A percentile compares a stretch with the other conserved stretches of the same genome.
phyloP scores from a whole-genome alignment of 2,888 invertebrate species.

The Ariolimax columbianus region DNA sequence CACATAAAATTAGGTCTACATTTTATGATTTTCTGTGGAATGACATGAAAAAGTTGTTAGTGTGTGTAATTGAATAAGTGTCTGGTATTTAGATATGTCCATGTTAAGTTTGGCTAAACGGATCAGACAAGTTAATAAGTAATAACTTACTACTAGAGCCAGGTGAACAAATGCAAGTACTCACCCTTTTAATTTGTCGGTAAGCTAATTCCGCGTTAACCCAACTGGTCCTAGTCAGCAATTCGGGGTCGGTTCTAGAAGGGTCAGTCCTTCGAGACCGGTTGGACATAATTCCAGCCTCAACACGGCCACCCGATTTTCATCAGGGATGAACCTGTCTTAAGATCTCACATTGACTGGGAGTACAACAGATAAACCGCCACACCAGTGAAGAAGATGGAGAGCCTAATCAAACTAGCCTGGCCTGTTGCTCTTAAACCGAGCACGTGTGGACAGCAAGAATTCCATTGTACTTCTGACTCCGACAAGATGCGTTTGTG shows the following conservation, averaged over 20 bases:
- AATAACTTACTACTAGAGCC: no score
- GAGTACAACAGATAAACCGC: not conserved
- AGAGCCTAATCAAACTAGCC: conserved; percentile 14
- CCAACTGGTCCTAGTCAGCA: conserved; percentile 97
- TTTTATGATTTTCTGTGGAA: no score
- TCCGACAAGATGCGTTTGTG: conserved; percentile 12
- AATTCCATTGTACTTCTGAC: conserved; percentile 34
- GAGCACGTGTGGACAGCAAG: conserved; percentile 22
- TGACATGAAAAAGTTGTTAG: no score
- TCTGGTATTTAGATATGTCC: no score
- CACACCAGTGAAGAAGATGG: not conserved
- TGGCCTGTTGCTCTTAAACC: conserved; percentile 38
- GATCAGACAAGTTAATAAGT: no score
- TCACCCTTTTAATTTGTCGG: conserved; percentile 97
- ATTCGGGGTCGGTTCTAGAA: conserved; percentile 82
- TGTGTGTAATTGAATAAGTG: no score
- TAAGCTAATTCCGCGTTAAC: conserved; percentile 95
- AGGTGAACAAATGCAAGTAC: no score
- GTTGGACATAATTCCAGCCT: conserved; percentile 64
- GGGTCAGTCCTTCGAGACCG: conserved; percentile 64
- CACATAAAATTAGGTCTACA: no score
- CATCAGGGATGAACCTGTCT: conserved; percentile 52
- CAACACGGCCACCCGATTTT: conserved; percentile 62
- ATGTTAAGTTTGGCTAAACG: no score
- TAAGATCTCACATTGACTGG: conserved; percentile 41